These are phyloP conservation scores for Drosophila fulvimacula DNA, from an alignment of 2,888 invertebrate species.

Conservation along the genomic window DNA sequence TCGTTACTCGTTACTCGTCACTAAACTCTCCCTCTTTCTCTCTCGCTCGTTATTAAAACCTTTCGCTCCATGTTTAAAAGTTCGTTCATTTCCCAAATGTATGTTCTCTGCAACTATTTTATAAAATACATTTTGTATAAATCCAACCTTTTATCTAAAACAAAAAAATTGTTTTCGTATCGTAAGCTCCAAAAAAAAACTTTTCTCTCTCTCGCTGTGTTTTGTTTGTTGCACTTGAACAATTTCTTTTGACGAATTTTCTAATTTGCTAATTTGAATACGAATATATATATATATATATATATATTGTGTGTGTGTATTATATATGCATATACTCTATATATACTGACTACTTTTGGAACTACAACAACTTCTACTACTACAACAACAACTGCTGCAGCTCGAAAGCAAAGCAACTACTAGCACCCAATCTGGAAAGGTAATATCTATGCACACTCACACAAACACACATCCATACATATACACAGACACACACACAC, in stretches of 20 bases:
- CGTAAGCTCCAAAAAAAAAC: constrained; percentile 10
- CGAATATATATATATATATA: constrained; percentile 31
- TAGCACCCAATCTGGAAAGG: constrained; percentile 75
- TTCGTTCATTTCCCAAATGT: constrained; percentile 14
- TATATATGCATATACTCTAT: constrained; percentile 27
- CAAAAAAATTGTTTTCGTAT: constrained; percentile 16
- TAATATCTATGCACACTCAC: constrained; percentile 66
- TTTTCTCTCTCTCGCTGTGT: constrained; percentile 38
- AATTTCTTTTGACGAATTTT: constrained; percentile 51
- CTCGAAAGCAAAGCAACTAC: constrained; percentile 73
- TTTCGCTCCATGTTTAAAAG: constrained; percentile 26
- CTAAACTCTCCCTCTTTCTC: constrained; percentile 28
- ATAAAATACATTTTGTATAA: constrained; percentile 20
- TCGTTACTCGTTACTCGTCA: constrained; percentile 36
- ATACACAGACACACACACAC: constrained; percentile 10
- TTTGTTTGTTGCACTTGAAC: constrained; percentile 45
- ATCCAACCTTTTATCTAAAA: not conserved
- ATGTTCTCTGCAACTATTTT: constrained; percentile 35
- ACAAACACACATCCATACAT: constrained; percentile 3
- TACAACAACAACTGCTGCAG: constrained; percentile 62
- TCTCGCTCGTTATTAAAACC: constrained; percentile 17
- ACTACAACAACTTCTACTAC: constrained; percentile 42
- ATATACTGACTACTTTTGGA: constrained; percentile 47
- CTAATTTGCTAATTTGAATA: constrained; percentile 58
- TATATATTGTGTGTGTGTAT: constrained; percentile 26